Evolutionary conservation across 1,140 invertebrate species (phyloP), one percentile per base, ranked within the genome.

Genomic region (Brachionus koreanus): DNA sequence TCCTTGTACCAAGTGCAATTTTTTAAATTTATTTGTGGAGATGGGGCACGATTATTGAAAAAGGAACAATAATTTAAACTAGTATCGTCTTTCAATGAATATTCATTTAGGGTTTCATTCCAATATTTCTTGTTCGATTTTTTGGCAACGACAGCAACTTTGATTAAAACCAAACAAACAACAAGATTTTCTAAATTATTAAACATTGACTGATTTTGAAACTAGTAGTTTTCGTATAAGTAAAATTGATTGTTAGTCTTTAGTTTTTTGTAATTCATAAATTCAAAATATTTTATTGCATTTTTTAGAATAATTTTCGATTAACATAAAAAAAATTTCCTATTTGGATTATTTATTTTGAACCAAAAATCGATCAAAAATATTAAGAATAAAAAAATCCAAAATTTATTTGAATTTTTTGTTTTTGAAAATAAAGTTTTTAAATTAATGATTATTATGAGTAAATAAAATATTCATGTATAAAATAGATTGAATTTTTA

Each of bases 1-100:
- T 87, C 85, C 33, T 85, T 85, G 82, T 86, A 89, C 88, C 87
- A 88, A 3, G 88, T 87, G 83, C 88, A 89, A 83, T 89, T 89
- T 61, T 86, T 86, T 23, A 89, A 83, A 43, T 83, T 84, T 9
- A 86, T 86, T 83, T 89, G 88, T 2, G 87, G 85, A 37, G 85
- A 84, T 12, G 88, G 87, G 1, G 87, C 87, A 25, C 88, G 83
- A 84, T 89, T 89, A 83, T 86, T 85, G 83, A 88, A 89, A 83
- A 89, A 89, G 5, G 88, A 85, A 83, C 88, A 89, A 82, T 86
- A 88, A 35, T 79, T 61, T 7, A 79, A 61, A 13, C 29, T 74
- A 25, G 3, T 12, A 74, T 46, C 43, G 29, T 69, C 65, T 9
- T 33, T 65, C 9, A 37, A 12, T 6, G 69, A 43, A 19, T 57